Conservation (phyloP, 2,888 invertebrate species). For the Steinernema scapterisci region DNA sequence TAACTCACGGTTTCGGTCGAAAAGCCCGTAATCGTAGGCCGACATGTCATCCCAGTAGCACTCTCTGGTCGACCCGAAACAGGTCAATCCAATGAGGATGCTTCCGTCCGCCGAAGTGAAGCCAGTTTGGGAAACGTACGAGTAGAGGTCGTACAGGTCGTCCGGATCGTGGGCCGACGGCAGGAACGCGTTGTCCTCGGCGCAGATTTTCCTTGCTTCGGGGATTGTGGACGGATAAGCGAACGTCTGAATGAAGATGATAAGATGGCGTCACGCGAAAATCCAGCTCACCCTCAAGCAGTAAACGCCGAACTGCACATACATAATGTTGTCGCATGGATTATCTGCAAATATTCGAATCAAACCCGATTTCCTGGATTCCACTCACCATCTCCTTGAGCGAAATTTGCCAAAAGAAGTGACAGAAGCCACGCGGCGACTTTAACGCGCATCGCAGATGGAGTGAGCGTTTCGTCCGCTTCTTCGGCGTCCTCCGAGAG, state of each 20-base stretch:
- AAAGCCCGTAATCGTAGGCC: slow-evolving; percentile 8
- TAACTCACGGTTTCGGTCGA: background rate
- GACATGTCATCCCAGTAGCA: slow-evolving; percentile 19
- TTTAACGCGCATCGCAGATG: too few species aligned
- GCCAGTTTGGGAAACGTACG: slow-evolving; percentile 20
- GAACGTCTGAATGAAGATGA: background rate
- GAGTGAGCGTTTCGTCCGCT: too few species aligned
- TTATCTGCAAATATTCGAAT: background rate
- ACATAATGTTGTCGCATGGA: slow-evolving; percentile 16
- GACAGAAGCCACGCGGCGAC: background rate
- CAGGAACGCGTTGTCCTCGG: slow-evolving; percentile 20
- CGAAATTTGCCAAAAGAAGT: background rate
- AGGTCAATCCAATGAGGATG: slow-evolving; percentile 9
- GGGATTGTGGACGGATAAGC: slow-evolving; percentile 5
- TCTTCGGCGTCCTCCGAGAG: too few species aligned
- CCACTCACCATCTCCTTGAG: background rate
- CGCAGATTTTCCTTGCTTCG: background rate
- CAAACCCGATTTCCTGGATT: background rate
- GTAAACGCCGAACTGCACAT: slow-evolving; percentile 3
- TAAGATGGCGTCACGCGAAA: too few species aligned
- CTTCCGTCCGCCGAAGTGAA: background rate
- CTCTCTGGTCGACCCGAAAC: slow-evolving; percentile 6
- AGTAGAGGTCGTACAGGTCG: slow-evolving; percentile 17
- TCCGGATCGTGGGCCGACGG: background rate
- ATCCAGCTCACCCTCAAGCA: background rate